A percentile compares a stretch with the other conserved stretches of the same genome.
Conservation (phyloP, 2,888 invertebrate genomes). For the Tiliacea aurago region DNA sequence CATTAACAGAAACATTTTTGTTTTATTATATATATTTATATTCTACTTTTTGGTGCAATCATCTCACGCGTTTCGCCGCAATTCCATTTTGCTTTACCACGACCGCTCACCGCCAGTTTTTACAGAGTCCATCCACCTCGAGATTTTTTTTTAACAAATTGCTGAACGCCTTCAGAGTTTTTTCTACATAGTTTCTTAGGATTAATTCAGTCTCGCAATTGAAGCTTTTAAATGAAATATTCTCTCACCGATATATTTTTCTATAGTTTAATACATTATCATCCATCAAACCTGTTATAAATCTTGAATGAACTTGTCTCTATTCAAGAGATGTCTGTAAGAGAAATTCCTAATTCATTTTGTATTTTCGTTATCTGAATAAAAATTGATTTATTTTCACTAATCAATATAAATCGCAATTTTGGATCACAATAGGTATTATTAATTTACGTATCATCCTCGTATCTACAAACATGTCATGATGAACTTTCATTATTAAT, state of each 20-base stretch:
- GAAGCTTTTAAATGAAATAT: conserved; percentile 37
- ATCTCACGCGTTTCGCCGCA: conserved; percentile 55
- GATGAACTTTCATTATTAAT: no score
- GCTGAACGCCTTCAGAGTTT: conserved; percentile 50
- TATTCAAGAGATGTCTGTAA: conserved; percentile 3
- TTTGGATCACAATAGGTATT: background rate
- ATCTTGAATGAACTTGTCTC: conserved; percentile 36
- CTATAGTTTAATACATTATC: conserved; percentile 31
- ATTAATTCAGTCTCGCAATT: conserved; percentile 31
- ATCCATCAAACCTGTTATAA: conserved; percentile 35
- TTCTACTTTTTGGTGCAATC: conserved; percentile 49
- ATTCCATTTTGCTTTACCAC: conserved; percentile 39
- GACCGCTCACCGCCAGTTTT: conserved; percentile 43
- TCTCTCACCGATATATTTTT: conserved; percentile 27
- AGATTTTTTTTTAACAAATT: conserved; percentile 54
- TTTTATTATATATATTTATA: no score
- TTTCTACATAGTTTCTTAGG: conserved; percentile 33
- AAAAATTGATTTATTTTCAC: background rate
- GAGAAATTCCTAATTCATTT: background rate
- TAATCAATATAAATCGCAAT: background rate
- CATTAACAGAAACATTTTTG: conserved; percentile 9
- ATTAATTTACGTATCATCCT: background rate
- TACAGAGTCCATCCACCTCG: conserved; percentile 53
- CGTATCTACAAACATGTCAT: background rate
- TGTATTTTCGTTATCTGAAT: background rate